phyloP scores from a whole-genome alignment of 1,140 invertebrate genomes.

The Mactra quadrangularis region DNA sequence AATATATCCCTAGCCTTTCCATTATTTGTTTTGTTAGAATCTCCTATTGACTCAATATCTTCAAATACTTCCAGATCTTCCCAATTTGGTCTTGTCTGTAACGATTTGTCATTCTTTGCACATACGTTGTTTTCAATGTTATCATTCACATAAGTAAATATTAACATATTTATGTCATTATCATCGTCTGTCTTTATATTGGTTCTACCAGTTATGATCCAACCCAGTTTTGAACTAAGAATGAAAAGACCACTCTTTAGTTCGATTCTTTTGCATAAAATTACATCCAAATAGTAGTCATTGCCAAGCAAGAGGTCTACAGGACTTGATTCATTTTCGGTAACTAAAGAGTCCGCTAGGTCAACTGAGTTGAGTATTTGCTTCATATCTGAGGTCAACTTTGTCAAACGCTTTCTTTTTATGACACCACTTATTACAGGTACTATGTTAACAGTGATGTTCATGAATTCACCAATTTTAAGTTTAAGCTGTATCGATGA shows the following conservation, averaged over 20 bases:
- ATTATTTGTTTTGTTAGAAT: conserved; percentile 7
- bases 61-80: conserved; percentile 58
- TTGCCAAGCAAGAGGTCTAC: conserved; percentile 2
- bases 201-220: neutral
- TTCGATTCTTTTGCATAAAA: neutral
- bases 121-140: neutral
- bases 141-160: conserved; percentile 10
- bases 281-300: conserved; percentile 21
- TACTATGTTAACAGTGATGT: neutral
- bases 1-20: conserved; percentile 29
- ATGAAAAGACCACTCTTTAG: conserved; percentile 1
- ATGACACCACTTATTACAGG: conserved; percentile 17
- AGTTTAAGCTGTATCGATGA: conserved; percentile 7
- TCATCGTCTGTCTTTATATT: neutral
- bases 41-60: conserved; percentile 37
- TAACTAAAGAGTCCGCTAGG: neutral
- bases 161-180: conserved; percentile 7
- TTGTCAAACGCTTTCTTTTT: neutral
- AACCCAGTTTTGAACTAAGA: conserved; percentile 12
- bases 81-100: conserved; percentile 10
- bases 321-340: neutral
- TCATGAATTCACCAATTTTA: conserved; percentile 11
- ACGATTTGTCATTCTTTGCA: neutral
- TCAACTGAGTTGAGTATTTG: neutral
- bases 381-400: neutral